Base-by-base conservation (phyloP, 2,113 vertebrate genomes). In the Hypomesus transpacificus region DNA sequence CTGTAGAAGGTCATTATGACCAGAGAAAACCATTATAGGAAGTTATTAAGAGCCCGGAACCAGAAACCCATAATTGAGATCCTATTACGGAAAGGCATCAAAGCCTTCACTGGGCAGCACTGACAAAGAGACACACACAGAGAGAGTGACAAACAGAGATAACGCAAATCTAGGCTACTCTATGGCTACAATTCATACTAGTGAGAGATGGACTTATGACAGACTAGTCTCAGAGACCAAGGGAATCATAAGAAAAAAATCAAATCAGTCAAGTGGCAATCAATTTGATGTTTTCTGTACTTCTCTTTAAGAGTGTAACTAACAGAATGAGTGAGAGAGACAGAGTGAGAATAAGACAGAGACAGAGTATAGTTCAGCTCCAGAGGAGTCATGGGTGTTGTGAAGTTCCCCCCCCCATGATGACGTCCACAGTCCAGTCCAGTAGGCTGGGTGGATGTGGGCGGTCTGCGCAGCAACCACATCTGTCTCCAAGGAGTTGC, bases 81-180 rank as follows among this genome's bases (percentile, higher is more conserved):
- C 66, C 78, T 80, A 86, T 84, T 78, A 54, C 81, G 73, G 70
- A 75, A 60, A 74, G 63, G 1, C 31, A 34, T 69, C 69, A 70
- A 68, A 14, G 59, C 16, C 26, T 56, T 26, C 66, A 68, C 58
- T 66, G 79, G 68, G 75, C 75, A 70, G 26, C 14, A 4, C 14
- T 14, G 14, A 14, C 9, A 54, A 18, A 54, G 14, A 18, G 53
- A 54, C 2, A 14, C 53, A 16, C 14, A 14, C 53, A 16, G 9
- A 54, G 18, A 54, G 0, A 54, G 53, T 16, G 18, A 14, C 0
- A 14, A 54, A 18, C 53, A 54, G 53, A 14, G 53, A 54, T 14
- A 16, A 16, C 17, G 53, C 4, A 1, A 18, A 14, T 16, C 53
- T 18, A 14, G 14, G 14, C 14, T 54, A 18, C 1, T 54, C 53